Percentiles rank a stretch among this genome's conserved stretches.
Evolutionary conservation across 1,140 invertebrate species (phyloP).

Genomic region (Schmidtea mediterranea): DNA sequence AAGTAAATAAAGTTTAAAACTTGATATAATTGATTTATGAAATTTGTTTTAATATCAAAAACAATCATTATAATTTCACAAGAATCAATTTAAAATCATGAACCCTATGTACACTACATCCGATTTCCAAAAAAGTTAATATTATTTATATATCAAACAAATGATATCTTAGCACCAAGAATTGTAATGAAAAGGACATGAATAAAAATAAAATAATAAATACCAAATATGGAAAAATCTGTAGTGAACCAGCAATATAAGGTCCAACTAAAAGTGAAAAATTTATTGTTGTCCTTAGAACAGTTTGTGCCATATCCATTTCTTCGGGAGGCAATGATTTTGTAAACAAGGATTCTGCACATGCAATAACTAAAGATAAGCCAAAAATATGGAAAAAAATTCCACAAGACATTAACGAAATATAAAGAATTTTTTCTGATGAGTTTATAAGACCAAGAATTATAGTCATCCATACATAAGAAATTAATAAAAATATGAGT

Average conservation of each 20-base stretch:
- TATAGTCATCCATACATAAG: neutral
- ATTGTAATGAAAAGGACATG: neutral
- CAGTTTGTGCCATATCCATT: conserved; percentile 3
- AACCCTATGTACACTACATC: too few relatives aligned
- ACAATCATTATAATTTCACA: too few relatives aligned
- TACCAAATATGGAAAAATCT: neutral
- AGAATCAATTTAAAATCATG: too few relatives aligned
- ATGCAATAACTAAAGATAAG: neutral
- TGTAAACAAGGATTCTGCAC: conserved; percentile 1
- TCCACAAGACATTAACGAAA: neutral
- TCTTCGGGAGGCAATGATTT: neutral
- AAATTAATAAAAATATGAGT: neutral
- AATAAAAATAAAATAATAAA: neutral
- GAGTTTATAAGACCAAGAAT: neutral
- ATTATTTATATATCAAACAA: too few relatives aligned
- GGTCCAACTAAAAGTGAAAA: conserved; percentile 2
- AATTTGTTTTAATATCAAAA: too few relatives aligned
- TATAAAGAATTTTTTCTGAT: neutral
- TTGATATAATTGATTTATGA: too few relatives aligned
- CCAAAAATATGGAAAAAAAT: conserved; percentile 2
- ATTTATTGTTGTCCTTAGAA: neutral
- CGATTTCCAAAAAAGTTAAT: too few relatives aligned
- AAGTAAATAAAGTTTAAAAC: too few relatives aligned
- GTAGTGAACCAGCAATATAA: neutral
- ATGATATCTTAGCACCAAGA: neutral